Evolutionary conservation across 2,888 invertebrate genomes (phyloP).

Genomic region (Drosophila gaucha): DNA sequence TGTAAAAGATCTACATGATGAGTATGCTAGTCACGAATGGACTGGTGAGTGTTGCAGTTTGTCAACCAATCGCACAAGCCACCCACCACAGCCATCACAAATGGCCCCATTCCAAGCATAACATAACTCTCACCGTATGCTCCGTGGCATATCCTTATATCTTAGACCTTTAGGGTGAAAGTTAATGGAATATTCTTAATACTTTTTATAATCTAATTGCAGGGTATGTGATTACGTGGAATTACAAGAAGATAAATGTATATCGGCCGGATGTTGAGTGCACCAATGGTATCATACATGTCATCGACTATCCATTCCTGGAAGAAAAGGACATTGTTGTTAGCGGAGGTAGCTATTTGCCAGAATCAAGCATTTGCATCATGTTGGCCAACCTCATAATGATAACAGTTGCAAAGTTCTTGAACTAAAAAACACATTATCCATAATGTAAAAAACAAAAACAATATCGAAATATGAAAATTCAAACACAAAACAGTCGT

Average conservation of each 20-base stretch:
- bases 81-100: slow-evolving; percentile 47
- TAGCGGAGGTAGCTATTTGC: slow-evolving; percentile 83
- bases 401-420: slow-evolving; percentile 83
- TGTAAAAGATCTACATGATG: slow-evolving; percentile 83
- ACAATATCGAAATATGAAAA: slow-evolving; percentile 36
- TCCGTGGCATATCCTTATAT: slow-evolving; percentile 12
- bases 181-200: background rate
- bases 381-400: slow-evolving; percentile 84
- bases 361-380: slow-evolving; percentile 83
- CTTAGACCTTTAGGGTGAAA: background rate
- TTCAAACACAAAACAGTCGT: slow-evolving; percentile 64
- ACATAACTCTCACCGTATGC: slow-evolving; percentile 30
- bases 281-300: slow-evolving; percentile 97
- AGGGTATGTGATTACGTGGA: slow-evolving; percentile 95
- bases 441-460: slow-evolving; percentile 63
- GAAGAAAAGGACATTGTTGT: slow-evolving; percentile 93
- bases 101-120: slow-evolving; percentile 41
- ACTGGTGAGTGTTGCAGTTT: slow-evolving; percentile 82
- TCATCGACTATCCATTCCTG: slow-evolving; percentile 94
- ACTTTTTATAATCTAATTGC: slow-evolving; percentile 53
- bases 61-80: slow-evolving; percentile 62
- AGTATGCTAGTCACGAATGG: slow-evolving; percentile 84
- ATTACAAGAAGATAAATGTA: slow-evolving; percentile 92
- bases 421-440: slow-evolving; percentile 77
- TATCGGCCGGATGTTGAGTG: slow-evolving; percentile 97